Evolutionary conservation across 2,113 vertebrate species (phyloP).

Genomic region (Pleuronectes platessa): DNA sequence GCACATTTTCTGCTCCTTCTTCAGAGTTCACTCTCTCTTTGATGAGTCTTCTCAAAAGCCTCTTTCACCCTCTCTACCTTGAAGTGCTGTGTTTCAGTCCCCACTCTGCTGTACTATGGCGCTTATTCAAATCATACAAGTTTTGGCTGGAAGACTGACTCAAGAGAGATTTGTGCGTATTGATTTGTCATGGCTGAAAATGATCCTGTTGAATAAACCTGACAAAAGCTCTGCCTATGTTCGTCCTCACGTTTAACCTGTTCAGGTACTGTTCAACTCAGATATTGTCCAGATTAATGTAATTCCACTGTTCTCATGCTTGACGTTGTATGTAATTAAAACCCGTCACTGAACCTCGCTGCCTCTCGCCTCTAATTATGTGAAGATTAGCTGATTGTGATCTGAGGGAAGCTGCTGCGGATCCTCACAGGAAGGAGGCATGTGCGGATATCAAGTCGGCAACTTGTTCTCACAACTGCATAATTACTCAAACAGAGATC

Average conservation of each 20-base stretch:
- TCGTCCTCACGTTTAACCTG: constrained; percentile 19
- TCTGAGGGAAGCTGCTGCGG: constrained; percentile 37
- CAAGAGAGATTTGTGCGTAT: constrained; percentile 36
- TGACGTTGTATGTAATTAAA: constrained; percentile 70
- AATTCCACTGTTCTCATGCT: constrained; percentile 58
- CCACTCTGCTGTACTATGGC: constrained; percentile 8
- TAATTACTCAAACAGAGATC: constrained; percentile 45
- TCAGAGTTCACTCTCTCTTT: constrained; percentile 49
- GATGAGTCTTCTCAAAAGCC: constrained; percentile 51
- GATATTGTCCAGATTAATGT: constrained; percentile 39
- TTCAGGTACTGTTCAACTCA: constrained; percentile 45
- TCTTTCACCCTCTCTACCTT: constrained; percentile 42
- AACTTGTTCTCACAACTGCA: constrained; percentile 35
- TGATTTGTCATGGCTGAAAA: constrained; percentile 39
- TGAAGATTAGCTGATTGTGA: constrained; percentile 50
- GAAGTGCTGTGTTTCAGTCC: constrained; percentile 38
- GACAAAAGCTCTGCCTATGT: constrained; percentile 20
- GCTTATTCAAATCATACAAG: constrained; percentile 20
- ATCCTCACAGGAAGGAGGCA: constrained; percentile 31
- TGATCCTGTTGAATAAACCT: not conserved
- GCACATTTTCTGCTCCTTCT: constrained; percentile 35
- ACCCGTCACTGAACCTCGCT: constrained; percentile 38
- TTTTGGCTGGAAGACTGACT: constrained; percentile 37
- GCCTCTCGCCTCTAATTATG: constrained; percentile 59
- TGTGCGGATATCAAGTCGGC: constrained; percentile 14